Conservation (phyloP, 2,113 vertebrate genomes). For the Sinocyclocheilus rhinocerous region DNA sequence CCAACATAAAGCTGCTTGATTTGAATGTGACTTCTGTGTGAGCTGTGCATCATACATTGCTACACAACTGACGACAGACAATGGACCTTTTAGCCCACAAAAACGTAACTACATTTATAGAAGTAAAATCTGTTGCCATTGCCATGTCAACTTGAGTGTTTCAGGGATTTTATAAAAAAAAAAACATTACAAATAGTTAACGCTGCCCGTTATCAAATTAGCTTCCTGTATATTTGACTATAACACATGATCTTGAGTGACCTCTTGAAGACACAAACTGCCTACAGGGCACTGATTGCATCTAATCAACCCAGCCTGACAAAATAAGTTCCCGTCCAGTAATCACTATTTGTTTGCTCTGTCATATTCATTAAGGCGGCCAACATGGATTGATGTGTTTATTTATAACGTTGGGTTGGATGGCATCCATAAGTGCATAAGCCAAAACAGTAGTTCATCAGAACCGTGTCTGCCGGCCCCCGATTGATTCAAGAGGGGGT, state of each 20-base stretch:
- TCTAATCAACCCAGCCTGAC: conserved; percentile 11
- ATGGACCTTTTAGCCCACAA: background rate
- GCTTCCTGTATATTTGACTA: background rate
- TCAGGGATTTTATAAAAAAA: background rate
- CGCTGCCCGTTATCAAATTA: background rate
- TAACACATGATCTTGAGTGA: background rate
- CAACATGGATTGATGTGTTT: conserved; percentile 41
- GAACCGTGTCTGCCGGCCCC: background rate
- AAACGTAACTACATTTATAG: background rate
- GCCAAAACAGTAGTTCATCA: conserved; percentile 36
- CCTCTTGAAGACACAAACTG: conserved; percentile 11
- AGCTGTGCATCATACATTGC: background rate
- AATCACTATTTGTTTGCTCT: conserved; percentile 36
- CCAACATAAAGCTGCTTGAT: background rate
- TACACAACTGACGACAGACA: background rate
- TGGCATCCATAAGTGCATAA: conserved; percentile 33
- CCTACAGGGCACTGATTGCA: conserved; percentile 12
- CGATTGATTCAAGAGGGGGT: conserved; percentile 45
- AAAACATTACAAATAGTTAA: background rate
- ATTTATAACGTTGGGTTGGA: conserved; percentile 24
- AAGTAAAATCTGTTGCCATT: background rate
- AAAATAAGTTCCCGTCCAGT: conserved; percentile 10
- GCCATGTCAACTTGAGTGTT: background rate
- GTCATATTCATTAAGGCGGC: conserved; percentile 31
- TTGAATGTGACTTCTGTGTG: background rate